These are phyloP conservation scores for Myiothlypis coronata DNA, from an alignment of 2,797 vertebrate genomes.

Conservation along the genomic window DNA sequence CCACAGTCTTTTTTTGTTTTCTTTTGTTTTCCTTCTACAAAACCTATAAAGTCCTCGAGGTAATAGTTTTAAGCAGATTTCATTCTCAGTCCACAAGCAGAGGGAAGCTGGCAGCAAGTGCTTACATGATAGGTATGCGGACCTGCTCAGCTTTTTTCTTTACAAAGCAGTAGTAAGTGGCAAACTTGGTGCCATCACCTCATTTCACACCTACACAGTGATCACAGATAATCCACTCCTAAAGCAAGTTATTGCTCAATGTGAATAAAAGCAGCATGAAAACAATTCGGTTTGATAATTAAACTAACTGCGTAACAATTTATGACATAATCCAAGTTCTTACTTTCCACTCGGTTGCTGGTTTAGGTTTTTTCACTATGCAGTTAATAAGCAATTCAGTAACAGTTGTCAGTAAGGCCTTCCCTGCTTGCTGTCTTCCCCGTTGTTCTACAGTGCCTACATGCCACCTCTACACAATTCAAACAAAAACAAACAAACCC, in stretches of 20 bases:
- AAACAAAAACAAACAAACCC: neutral
- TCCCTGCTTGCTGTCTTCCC: neutral
- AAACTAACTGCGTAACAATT: neutral
- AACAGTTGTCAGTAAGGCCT: neutral
- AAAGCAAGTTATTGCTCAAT: slow-evolving; percentile 9
- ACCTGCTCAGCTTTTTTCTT: slow-evolving; percentile 31
- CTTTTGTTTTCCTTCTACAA: slow-evolving; percentile 17
- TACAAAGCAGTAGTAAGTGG: slow-evolving; percentile 21
- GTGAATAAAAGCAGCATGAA: neutral
- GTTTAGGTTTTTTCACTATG: neutral
- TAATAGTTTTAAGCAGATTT: slow-evolving; percentile 68
- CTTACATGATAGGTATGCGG: slow-evolving; percentile 70
- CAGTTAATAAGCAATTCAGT: neutral
- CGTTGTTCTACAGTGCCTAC: neutral
- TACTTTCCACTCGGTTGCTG: neutral
- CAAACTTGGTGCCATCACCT: slow-evolving; percentile 37
- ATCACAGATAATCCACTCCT: slow-evolving; percentile 25
- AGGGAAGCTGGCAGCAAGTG: slow-evolving; percentile 65
- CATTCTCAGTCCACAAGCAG: slow-evolving; percentile 49
- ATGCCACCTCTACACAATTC: neutral
- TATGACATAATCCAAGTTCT: neutral
- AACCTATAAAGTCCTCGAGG: slow-evolving; percentile 61
- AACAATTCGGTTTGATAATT: slow-evolving; percentile 26
- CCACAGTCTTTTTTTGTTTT: neutral
- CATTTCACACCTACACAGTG: slow-evolving; percentile 11